phyloP scores from a whole-genome alignment of 1,140 invertebrate species.

The Parasteatoda tepidariorum region DNA sequence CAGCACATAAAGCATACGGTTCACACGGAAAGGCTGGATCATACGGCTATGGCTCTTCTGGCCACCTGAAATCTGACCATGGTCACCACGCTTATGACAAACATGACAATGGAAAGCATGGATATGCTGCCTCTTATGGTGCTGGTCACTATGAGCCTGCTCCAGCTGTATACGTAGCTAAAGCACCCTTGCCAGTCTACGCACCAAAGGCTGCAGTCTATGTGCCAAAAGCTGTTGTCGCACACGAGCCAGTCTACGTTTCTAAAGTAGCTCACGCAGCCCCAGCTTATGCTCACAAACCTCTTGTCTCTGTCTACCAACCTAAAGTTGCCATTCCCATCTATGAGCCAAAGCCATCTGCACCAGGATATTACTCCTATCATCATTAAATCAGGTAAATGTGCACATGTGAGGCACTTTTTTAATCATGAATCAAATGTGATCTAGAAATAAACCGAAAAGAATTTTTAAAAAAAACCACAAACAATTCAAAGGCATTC shows the following conservation, averaged over 20 bases:
- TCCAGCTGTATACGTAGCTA: neutral
- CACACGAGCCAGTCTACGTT: neutral
- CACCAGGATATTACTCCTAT: conserved; percentile 52
- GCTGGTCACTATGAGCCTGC: conserved; percentile 2
- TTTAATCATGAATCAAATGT: too few species aligned
- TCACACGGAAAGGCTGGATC: conserved; percentile 32
- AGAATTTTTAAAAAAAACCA: too few species aligned
- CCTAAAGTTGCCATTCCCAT: conserved; percentile 54
- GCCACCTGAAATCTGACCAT: conserved; percentile 36
- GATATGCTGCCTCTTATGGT: conserved; percentile 15
- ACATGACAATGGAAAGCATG: conserved; percentile 22
- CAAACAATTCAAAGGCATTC: too few species aligned
- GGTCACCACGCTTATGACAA: conserved; percentile 49
- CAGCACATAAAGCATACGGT: conserved; percentile 32
- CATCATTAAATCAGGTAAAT: conserved; percentile 36
- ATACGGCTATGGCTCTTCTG: conserved; percentile 40
- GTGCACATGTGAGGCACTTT: neutral
- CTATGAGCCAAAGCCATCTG: conserved; percentile 24
- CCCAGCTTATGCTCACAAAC: conserved; percentile 37
- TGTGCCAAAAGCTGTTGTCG: neutral
- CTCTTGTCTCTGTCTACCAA: conserved; percentile 45
- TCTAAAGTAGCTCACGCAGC: neutral
- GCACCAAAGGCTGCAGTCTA: conserved; percentile 6
- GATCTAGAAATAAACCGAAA: too few species aligned
- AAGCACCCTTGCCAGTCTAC: conserved; percentile 7